Base-by-base conservation (phyloP, 2,113 vertebrate species). In the Anolis sagrei region DNA sequence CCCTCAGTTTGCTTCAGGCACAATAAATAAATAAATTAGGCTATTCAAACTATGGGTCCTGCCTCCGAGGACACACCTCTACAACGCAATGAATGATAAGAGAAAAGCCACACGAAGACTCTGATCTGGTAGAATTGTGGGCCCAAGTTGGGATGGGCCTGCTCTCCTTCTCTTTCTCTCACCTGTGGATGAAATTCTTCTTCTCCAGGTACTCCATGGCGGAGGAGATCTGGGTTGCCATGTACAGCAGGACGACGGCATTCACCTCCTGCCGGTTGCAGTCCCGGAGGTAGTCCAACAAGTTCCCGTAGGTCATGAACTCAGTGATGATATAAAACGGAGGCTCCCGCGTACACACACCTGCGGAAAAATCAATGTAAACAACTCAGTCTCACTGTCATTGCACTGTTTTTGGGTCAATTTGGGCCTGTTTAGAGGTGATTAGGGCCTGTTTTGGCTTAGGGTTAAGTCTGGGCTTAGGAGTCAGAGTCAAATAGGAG, bases 111-210 rank as follows among this genome's bases (percentile, higher is more conserved):
- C n/a, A n/a, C n/a, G n/a, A n/a, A n/a, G n/a, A n/a, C 32, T 21
- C 27, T 25, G 2, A 18, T 29, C 62, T 29, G 25, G 13, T 25
- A 27, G 61, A 58, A 27, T 14, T 21, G 13, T 29, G 72, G 58
- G 6, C 25, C n/a, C 1, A 7, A 54, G 16, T 25, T 4, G 21
- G 79, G 4, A 32, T 49, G 58, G 2, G 10, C 5, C 9, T 27
- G 19, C 25, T 32, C 39, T n/a, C 13, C 36, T 29, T 5, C 34
- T 19, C 36, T 72, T 29, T 62, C 27, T 27, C 90, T 88, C 88
- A 99, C 99, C 99, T 98, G 96, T 99, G 99, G 89, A 99, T 99
- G 93, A 99, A 99, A 95, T 99, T 99, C 51, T 99, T 99, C 96
- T 98, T 99, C 97, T 99, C 99, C 95, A 99, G 95, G 92, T 99